Evolutionary conservation across 2,797 vertebrate genomes (phyloP).

Genomic region (Sebastes trivittatus): DNA sequence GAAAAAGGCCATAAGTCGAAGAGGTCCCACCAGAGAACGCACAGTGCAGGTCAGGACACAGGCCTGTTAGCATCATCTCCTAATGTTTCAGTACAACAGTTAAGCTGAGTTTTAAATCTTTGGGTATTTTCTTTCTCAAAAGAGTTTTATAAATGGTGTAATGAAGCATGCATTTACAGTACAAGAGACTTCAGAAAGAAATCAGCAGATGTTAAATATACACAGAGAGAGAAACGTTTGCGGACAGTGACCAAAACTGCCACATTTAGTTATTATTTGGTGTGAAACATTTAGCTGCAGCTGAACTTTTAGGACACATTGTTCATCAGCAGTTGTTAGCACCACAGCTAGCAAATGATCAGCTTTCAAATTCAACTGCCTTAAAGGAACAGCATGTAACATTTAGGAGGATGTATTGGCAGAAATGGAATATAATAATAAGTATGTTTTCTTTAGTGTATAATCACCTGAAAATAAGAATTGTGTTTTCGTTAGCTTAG

Average conservation of each 20-base stretch:
- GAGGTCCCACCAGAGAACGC: constrained; percentile 81
- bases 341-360: neutral
- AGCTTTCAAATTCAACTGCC: neutral
- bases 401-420: no score
- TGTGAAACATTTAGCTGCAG: neutral
- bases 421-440: no score
- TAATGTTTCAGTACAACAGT: neutral
- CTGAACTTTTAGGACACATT: neutral
- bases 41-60: constrained; percentile 85
- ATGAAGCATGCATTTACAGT: neutral
- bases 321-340: neutral
- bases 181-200: neutral
- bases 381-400: neutral
- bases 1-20: constrained; percentile 79
- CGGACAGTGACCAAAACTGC: neutral
- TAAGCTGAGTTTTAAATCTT: neutral
- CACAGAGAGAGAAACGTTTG: neutral
- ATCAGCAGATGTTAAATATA: neutral
- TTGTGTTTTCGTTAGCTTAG: no score
- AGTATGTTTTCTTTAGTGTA: no score
- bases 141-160: neutral
- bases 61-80: neutral
- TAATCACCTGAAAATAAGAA: no score
- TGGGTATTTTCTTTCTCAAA: neutral
- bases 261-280: neutral